Conservation (phyloP, 2,797 vertebrate species). For the Prunella strophiata region DNA sequence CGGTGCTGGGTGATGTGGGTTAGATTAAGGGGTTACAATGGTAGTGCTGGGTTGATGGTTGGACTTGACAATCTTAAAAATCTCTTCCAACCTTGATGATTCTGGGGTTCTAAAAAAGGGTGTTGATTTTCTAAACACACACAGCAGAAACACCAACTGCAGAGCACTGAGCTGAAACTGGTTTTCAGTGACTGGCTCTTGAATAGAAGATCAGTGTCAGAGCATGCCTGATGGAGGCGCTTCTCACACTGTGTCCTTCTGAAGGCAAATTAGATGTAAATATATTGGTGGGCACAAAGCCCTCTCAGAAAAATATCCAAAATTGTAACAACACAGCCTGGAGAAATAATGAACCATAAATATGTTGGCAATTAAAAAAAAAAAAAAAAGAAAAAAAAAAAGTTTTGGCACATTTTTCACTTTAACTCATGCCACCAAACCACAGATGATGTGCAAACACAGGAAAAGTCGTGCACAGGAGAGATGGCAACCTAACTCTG, state of each 20-base stretch:
- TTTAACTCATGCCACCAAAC: background rate
- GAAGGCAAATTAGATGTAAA: background rate
- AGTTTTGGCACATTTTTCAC: background rate
- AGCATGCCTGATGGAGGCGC: background rate
- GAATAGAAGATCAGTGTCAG: background rate
- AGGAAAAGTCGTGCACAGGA: too few species aligned
- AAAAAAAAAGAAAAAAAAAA: background rate
- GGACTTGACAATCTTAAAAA: background rate
- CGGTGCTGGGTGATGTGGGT: background rate
- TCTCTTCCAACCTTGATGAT: background rate
- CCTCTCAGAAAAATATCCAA: background rate
- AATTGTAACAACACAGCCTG: background rate
- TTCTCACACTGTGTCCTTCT: background rate
- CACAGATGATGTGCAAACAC: background rate
- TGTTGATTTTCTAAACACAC: background rate
- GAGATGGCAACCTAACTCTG: background rate
- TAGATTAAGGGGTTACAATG: background rate
- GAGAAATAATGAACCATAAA: background rate
- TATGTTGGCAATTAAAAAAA: background rate
- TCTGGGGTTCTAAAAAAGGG: background rate
- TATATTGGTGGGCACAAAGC: background rate
- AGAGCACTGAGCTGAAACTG: background rate
- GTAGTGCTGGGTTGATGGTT: background rate
- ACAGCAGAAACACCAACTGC: background rate
- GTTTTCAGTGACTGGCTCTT: background rate